phyloP scores from a whole-genome alignment of 2,888 invertebrate species.

The Pachycephus smyrnensis region DNA sequence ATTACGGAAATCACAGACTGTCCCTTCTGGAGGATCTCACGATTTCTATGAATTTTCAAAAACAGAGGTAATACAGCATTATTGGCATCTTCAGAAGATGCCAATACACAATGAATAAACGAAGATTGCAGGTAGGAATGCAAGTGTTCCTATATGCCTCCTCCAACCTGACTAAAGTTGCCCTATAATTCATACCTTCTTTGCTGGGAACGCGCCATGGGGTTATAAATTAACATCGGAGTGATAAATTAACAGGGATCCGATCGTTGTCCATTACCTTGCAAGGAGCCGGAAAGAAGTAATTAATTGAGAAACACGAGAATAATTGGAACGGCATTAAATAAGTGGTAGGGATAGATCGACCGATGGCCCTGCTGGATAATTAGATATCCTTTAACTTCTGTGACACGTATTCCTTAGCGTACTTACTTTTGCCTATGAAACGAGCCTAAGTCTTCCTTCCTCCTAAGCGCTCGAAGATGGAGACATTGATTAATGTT shows the following conservation, averaged over 20 bases:
- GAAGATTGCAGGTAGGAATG: neutral
- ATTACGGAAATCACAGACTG: no score
- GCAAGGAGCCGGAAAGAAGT: no score
- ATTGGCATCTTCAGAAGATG: no score
- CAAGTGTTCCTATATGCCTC: no score
- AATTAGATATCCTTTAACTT: neutral
- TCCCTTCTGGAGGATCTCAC: no score
- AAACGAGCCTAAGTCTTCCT: neutral
- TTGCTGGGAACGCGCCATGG: neutral
- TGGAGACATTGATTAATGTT: constrained; percentile 27
- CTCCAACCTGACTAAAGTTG: neutral
- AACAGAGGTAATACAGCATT: no score
- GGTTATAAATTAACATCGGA: neutral
- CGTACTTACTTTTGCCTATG: neutral
- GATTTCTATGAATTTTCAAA: no score
- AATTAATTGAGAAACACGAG: neutral
- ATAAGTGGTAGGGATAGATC: no score
- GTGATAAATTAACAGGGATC: no score
- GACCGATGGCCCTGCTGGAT: no score
- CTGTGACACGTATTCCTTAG: neutral
- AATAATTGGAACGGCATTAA: neutral
- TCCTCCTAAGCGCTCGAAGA: constrained; percentile 1
- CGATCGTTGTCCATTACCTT: no score
- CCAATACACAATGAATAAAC: neutral
- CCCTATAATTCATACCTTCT: constrained; percentile 5